Base-by-base conservation (phyloP, 2,888 invertebrate species). In the Hirtodrosophila trivittata region DNA sequence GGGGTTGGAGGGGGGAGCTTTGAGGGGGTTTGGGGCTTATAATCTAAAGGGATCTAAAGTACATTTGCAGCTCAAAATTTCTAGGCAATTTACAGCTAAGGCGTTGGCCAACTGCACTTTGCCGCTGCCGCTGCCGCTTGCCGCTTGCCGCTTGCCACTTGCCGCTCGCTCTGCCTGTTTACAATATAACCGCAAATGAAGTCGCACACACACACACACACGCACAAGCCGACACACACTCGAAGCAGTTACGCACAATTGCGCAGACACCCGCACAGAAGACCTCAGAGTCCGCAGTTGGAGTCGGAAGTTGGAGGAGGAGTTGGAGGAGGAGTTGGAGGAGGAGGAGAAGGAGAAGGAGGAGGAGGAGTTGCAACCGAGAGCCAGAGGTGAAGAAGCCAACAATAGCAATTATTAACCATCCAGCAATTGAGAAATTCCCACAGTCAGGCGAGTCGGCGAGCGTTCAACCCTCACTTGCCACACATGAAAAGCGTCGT, bases 361-460 rank as follows among this genome's bases (percentile, higher is more conserved):
- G n/a, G 7, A 2, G 35, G 38, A 7, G 46, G 51, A 60, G 42
- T 28, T n/a, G 28, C 28, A 7, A 5, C n/a, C 25, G 56, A 46
- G 38, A 64, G 54, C 52, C 58, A 41, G 64, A 80, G 81, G 84
- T 81, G 84, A 84, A 68, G 80, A 80, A 80, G 80, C 81, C 80
- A 80, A 80, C 82, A 86, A 86, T 77, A 83, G 78, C 85, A 85
- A 84, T 84, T 84, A 84, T 84, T 78, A 82, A 74, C 66, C 85
- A 81, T 75, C 75, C 73, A 88, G 84, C 87, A 87, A 87, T 87
- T 84, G 83, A 85, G 81, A 87, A 86, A 73, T 87, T 87, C 87
- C 86, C 87, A 87, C 87, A 87, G 85, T 87, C 72, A 16, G 14
- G 26, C 51, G 49, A 35, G 46, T 21, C 38, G 39, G 28, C 37